Base-by-base conservation (phyloP, 2,113 vertebrate genomes). In the Origma solitaria region DNA sequence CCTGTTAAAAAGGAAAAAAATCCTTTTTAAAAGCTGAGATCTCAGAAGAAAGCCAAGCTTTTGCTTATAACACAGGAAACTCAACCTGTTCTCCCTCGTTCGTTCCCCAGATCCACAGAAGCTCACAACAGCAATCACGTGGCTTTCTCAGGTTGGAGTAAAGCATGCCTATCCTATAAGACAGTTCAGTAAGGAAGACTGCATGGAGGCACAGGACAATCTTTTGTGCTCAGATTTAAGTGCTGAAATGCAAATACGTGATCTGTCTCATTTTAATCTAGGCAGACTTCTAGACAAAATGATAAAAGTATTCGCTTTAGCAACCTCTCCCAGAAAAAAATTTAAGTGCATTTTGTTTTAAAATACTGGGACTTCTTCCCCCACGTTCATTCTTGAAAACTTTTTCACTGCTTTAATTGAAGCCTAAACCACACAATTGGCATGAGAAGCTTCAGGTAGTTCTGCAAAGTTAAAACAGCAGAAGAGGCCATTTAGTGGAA, bases 91-190 rank as follows among this genome's bases (percentile, higher is more conserved):
- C 31, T 38, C 40, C 30, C 12, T 68, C 56, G 16, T 20, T 18
- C 3, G 2, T 7, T 72, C 31, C 22, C 25, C 68, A 80, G 20
- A 64, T 5, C 17, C 47, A 88, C 28, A 54, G 42, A 87, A 70
- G 54, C 18, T 4, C 2, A 0, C 14, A 80, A 49, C 16, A 56
- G 19, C 19, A 64, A 88, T 24, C 20, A 35, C 23, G 31, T 1
- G 13, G 30, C 35, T 60, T 65, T 72, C 57, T 79, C 47, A 28
- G 10, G 51, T 1, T 73, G 28, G 30, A 47, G 16, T 35, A 62
- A 35, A 61, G 28, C 30, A 70, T 7, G 8, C 14, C 33, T 19
- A 49, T 17, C 10, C 35, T 0, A 0, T 18, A 51, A 53, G 13
- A 42, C 1, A 82, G 31, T 15, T 19, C 76, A 62, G 1, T 12